Evolutionary conservation across 2,797 vertebrate genomes (phyloP).

Genomic region (Molossus alvarezi): DNA sequence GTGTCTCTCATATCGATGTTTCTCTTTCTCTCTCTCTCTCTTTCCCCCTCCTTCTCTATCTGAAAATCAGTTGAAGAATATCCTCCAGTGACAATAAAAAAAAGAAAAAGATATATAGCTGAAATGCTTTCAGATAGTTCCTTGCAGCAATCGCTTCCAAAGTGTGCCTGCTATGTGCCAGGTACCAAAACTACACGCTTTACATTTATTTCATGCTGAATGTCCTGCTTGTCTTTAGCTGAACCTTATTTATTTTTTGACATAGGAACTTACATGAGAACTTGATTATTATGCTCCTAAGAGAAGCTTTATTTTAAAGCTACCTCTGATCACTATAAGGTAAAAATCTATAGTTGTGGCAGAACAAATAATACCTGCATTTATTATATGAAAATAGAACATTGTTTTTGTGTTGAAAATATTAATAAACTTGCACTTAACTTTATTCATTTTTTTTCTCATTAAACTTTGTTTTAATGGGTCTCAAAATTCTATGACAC

Average conservation of each 20-base stretch:
- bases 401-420: conserved; percentile 55
- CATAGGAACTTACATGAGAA: not conserved
- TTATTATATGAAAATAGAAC: conserved; percentile 22
- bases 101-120: conserved; percentile 13
- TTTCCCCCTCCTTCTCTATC: no score
- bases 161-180: not conserved
- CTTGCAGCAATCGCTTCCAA: not conserved
- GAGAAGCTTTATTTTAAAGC: conserved; percentile 43
- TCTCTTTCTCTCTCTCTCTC: no score
- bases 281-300: not conserved
- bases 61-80: no score
- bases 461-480: not conserved
- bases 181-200: not conserved
- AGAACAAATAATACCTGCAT: not conserved
- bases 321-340: not conserved
- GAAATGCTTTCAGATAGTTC: conserved; percentile 51
- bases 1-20: no score
- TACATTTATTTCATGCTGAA: not conserved
- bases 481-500: not conserved
- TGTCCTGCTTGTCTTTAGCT: conserved; percentile 33
- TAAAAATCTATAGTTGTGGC: conserved; percentile 7
- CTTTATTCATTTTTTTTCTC: not conserved
- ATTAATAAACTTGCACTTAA: conserved; percentile 6
- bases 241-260: conserved; percentile 38
- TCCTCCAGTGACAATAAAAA: no score